Evolutionary conservation across 2,888 invertebrate genomes (phyloP), one percentile per base, ranked within the genome.

Genomic region (Pristionchus arcanus): DNA sequence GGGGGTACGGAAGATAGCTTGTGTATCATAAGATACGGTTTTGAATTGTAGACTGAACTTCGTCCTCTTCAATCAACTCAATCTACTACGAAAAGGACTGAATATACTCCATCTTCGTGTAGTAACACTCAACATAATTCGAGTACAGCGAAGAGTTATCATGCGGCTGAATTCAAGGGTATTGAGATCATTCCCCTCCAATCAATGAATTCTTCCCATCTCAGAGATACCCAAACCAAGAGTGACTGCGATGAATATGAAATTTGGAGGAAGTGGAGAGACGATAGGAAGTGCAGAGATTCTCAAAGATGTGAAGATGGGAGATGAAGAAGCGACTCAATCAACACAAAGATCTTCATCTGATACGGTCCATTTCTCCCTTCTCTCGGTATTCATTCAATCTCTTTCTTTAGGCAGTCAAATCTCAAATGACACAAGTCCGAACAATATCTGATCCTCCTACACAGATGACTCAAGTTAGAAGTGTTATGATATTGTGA

Each of bases 71-170:
- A 81, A 53, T 81, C 81, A 53, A 81, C 81, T 81, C 81, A 81
- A 53, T 81, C 81, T 25, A 28, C 37, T 81, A 81, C 81, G 11
- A 81, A 81, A 49, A 81, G 49, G 49, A 81, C 81, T n/a, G 81
- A 81, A 42, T 81, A 28, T 53, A 81, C 81, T 49, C 81, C 81
- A 28, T 81, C 81, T 16, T 81, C 81, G 16, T 81, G 81, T 25
- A 81, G 81, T 19, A 81, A 81, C 81, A 81, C 81, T 81, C 81
- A 81, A 34, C 81, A 81, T 16, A 81, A 81, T 28, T 81, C 81
- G 81, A 81, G 49, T 49, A 81, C 49, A n/a, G 28, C n/a, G 13
- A 81, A 81, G 81, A 81, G 49, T 7, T 53, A 53, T 21, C 77
- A 77, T n/a, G 42, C 42, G 3, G 77, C 9, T 42, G n/a, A 53